These are phyloP conservation scores for Cantharis rustica DNA, from an alignment of 2,888 invertebrate genomes.

Conservation along the genomic window DNA sequence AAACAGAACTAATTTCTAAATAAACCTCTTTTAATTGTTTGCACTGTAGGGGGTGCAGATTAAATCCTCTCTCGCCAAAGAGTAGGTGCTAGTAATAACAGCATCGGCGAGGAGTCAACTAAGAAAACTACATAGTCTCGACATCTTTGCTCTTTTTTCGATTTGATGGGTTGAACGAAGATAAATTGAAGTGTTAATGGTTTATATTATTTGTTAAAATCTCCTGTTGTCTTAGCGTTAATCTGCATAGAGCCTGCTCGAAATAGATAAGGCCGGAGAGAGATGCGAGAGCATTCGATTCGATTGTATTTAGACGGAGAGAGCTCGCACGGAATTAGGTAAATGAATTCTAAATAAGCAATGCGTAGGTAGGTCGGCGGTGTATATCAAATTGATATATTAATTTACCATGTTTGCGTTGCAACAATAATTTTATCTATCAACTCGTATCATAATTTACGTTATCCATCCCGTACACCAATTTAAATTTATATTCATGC, in stretches of 20 bases:
- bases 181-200: neutral
- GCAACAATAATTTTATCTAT: conserved; percentile 21
- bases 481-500: conserved; percentile 12
- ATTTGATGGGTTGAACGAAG: neutral
- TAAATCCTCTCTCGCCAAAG: conserved; percentile 25
- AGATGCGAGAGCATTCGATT: conserved; percentile 21
- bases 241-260: conserved; percentile 35
- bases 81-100: conserved; percentile 36
- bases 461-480: neutral
- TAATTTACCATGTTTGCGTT: conserved; percentile 25
- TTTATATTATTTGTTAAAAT: conserved; percentile 21
- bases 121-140: conserved; percentile 11
- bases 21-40: conserved; percentile 38
- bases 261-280: conserved; percentile 35
- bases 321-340: conserved; percentile 29
- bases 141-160: conserved; percentile 10
- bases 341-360: conserved; percentile 36
- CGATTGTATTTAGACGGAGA: conserved; percentile 15
- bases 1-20: conserved; percentile 39
- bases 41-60: conserved; percentile 22
- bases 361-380: conserved; percentile 28
- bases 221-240: conserved; percentile 34
- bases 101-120: conserved; percentile 26
- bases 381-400: conserved; percentile 24
- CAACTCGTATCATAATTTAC: conserved; percentile 19